These are phyloP conservation scores for Chroicocephalus ridibundus DNA, from an alignment of 2,113 vertebrate species.

Conservation along the genomic window DNA sequence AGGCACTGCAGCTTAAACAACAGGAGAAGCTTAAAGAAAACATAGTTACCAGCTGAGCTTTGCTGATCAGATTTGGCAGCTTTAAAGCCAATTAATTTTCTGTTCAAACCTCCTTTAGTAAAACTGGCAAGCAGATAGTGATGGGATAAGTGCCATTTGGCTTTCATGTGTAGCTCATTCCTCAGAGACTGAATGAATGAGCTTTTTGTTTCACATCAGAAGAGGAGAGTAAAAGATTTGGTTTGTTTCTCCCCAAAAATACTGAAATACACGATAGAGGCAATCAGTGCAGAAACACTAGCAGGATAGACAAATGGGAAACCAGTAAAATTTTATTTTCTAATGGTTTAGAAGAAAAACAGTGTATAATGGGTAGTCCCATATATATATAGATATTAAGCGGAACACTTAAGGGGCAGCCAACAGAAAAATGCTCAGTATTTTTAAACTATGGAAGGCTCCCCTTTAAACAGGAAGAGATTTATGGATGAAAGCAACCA, in stretches of 20 bases:
- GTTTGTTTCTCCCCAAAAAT: background rate
- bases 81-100: conserved; percentile 68
- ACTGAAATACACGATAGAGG: background rate
- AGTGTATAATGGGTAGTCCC: background rate
- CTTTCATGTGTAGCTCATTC: background rate
- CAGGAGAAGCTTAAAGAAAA: conserved; percentile 43
- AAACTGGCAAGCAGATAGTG: conserved; percentile 11
- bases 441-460: background rate
- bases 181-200: background rate
- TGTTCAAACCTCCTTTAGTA: conserved; percentile 36
- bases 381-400: background rate
- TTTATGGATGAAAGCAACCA: background rate
- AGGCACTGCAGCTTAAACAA: conserved; percentile 5
- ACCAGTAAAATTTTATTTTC: background rate
- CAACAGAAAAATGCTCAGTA: background rate
- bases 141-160: background rate
- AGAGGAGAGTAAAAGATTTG: background rate
- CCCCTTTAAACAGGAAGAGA: background rate
- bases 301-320: background rate
- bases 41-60: conserved; percentile 34
- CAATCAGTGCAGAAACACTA: background rate
- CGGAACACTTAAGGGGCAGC: background rate
- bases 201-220: background rate
- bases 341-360: background rate
- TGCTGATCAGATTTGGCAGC: conserved; percentile 50